Conservation (phyloP, 2,113 vertebrate genomes). For the Plectropomus leopardus region DNA sequence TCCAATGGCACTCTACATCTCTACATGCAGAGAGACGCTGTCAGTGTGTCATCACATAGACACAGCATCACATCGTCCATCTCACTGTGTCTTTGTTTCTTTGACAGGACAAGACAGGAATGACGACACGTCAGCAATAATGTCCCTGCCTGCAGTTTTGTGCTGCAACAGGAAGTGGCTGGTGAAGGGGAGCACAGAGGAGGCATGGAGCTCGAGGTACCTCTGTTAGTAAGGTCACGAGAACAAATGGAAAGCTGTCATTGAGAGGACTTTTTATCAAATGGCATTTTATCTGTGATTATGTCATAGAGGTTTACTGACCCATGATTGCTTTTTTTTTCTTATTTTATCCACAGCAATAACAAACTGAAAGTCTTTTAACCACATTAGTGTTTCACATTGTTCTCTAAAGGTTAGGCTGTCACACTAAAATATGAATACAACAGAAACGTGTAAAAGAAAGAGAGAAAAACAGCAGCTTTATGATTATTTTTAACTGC, state of each 20-base stretch:
- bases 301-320: background rate
- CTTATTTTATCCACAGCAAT: background rate
- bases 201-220: background rate
- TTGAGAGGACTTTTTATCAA: background rate
- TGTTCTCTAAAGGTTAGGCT: background rate
- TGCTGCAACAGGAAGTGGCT: conserved; percentile 31
- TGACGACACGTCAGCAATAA: conserved; percentile 58
- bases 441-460: too few species aligned
- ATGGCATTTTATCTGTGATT: background rate
- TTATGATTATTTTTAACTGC: too few species aligned
- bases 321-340: background rate
- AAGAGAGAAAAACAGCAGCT: too few species aligned
- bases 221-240: background rate
- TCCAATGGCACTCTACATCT: background rate
- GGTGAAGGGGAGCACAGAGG: background rate
- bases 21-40: conserved; percentile 2
- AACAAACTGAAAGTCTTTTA: background rate
- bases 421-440: too few species aligned
- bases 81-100: conserved; percentile 55
- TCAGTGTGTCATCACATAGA: conserved; percentile 15
- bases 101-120: conserved; percentile 55
- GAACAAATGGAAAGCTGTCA: background rate
- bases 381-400: background rate
- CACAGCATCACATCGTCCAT: conserved; percentile 42
- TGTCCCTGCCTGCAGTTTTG: conserved; percentile 39